A percentile compares a stretch with the other conserved stretches of the same genome.
Conservation (phyloP, 2,113 vertebrate species). For the Cinclus cinclus region DNA sequence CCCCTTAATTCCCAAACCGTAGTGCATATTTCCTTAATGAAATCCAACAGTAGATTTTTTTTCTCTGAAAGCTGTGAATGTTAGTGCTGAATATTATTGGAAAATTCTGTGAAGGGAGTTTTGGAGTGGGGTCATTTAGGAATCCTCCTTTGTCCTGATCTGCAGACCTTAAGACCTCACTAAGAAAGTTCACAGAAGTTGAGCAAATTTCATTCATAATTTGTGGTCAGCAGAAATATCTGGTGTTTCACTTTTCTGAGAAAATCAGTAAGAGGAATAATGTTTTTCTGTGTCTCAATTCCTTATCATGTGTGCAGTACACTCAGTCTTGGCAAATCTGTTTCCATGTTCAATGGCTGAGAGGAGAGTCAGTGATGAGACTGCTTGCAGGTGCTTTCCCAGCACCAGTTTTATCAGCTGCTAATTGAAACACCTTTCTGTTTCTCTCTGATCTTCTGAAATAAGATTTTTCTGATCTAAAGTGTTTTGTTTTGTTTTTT, state of each 20-base stretch:
- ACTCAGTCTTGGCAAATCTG: background rate
- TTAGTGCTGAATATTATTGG: background rate
- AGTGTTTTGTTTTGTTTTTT: background rate
- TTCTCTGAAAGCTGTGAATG: background rate
- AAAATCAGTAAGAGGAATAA: background rate
- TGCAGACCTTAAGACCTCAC: background rate
- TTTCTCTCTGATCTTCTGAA: background rate
- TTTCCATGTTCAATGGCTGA: background rate
- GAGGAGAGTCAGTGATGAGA: background rate
- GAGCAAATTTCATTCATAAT: background rate
- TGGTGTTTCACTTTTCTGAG: background rate
- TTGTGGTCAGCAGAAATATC: background rate
- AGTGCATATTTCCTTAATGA: background rate
- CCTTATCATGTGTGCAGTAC: background rate
- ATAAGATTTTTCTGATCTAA: background rate
- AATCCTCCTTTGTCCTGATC: background rate
- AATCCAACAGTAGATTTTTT: background rate
- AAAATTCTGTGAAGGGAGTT: background rate
- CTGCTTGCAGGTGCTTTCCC: background rate
- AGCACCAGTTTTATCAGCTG: background rate
- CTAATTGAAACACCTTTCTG: background rate
- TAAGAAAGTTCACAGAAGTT: background rate
- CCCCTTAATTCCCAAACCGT: background rate
- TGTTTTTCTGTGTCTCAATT: background rate
- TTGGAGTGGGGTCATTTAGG: background rate